Base-by-base conservation (phyloP, 2,113 vertebrate genomes). In the Prinia subflava region DNA sequence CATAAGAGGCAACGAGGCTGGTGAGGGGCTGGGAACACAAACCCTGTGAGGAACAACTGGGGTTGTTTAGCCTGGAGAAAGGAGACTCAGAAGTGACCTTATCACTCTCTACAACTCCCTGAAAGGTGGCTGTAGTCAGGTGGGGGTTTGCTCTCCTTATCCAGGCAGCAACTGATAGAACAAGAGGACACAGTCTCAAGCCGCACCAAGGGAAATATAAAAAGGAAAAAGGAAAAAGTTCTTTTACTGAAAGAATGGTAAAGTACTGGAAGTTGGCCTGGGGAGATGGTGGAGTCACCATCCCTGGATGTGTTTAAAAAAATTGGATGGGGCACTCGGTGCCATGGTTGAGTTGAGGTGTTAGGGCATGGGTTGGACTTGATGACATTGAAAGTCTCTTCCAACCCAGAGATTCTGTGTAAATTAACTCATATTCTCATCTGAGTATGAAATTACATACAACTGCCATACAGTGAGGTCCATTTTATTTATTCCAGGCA, bases 211-310 rank as follows among this genome's bases (percentile, higher is more conserved):
- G 15, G 25, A 75, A 30, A 46, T 75, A 46, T n/a, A n/a, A n/a
- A n/a, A n/a, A n/a, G n/a, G n/a, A n/a, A n/a, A n/a, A n/a, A n/a
- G n/a, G 55, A 28, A 75, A 37, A 47, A 18, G 15, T 8, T 31
- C 39, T 75, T 46, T 37, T 31, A 75, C 7, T 0, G 15, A 23
- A 39, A 24, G 20, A 30, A 15, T 49, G 12, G 30, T 49, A 31
- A 76, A 39, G 6, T 49, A 7, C 16, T 39, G 35, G n/a, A 39
- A 60, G n/a, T n/a, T 14, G 1, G 13, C 13, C 21, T 0, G 0
- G 44, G 21, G 44, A 76, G 28, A 3, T 60, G 6, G 21, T 49
- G n/a, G n/a, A 24, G 21, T 76, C 27, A 49, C 7, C 27, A 62
- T 19, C 6, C 15, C 9, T 62, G 28, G 7, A 39, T 39, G 44